Conservation (phyloP, 2,888 invertebrate species). For the Tinea trinotella region DNA sequence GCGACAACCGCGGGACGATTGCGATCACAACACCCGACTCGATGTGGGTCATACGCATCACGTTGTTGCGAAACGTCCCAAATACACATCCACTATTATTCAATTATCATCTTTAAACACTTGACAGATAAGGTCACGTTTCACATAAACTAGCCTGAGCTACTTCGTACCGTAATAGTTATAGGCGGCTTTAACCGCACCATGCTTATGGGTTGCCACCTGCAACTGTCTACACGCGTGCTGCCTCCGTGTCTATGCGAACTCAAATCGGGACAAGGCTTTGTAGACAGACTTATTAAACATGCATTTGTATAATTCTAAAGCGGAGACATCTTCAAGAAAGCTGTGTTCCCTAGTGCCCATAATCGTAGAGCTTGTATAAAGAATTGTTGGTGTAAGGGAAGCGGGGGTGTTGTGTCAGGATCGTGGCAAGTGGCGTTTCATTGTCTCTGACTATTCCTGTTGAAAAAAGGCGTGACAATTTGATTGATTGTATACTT, state of each 20-base stretch:
- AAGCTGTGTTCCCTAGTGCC: too few species aligned
- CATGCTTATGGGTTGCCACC: slow-evolving; percentile 8
- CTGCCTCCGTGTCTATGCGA: not conserved
- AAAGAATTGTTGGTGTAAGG: too few species aligned
- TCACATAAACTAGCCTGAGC: not conserved
- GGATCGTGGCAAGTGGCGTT: too few species aligned
- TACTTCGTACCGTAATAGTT: not conserved
- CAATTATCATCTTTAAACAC: slow-evolving; percentile 6
- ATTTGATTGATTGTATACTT: too few species aligned
- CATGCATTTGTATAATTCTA: not conserved
- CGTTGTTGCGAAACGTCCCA: not conserved
- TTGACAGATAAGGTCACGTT: not conserved
- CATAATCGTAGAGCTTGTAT: too few species aligned
- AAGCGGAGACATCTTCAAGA: not conserved
- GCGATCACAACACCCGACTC: slow-evolving; percentile 19
- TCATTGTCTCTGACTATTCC: too few species aligned
- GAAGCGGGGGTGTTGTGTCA: too few species aligned
- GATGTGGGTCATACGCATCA: slow-evolving; percentile 15
- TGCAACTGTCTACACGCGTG: slow-evolving; percentile 10
- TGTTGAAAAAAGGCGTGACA: too few species aligned
- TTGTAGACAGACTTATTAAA: not conserved
- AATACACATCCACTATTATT: not conserved
- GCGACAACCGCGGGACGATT: slow-evolving; percentile 19
- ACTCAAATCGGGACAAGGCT: slow-evolving; percentile 14
- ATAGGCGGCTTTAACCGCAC: not conserved